Base-by-base conservation (phyloP, 2,113 vertebrate species). In the Scopus umbretta region DNA sequence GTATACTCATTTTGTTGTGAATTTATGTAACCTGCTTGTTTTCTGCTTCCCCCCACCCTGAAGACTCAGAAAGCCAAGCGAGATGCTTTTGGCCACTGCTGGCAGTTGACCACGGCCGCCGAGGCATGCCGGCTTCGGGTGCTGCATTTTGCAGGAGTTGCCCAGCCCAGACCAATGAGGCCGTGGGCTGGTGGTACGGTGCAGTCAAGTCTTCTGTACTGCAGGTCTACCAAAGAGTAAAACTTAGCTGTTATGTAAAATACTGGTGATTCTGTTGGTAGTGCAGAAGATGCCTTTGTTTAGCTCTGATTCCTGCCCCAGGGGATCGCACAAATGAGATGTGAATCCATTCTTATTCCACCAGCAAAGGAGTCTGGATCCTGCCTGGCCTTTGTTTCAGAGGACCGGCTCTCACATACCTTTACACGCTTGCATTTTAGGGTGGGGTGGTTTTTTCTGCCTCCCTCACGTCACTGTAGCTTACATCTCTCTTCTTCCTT, bases 91-190 rank as follows among this genome's bases (percentile, higher is more conserved):
- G 4, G 62, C 67, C 8, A 1, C 32, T 22, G n/a, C 40, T 40
- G 80, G 66, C 42, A 75, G 62, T 36, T 59, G 27, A 27, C 17
- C 11, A 11, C 59, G 19, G 38, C 18, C 13, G 1, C 74, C 9
- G 6, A 29, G n/a, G 25, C 62, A 17, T 0, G 1, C 10, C 1
- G 6, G 34, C 3, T 1, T 16, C 2, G 0, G 32, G 11, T 16
- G 23, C 61, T 42, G 50, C 72, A 6, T 26, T 7, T 16, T 38
- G 36, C 49, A 0, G 3, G 49, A 1, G 3, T 47, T 16, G 11
- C 5, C 1, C 22, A 52, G 50, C 42, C 65, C 1, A 4, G 50
- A 11, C 34, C 5, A 3, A 1, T 34, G 2, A 2, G 20, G 34
- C 11, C 0, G 0, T 21, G n/a, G 25, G 42, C 22, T 59, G 72